Evolutionary conservation across 2,888 invertebrate genomes (phyloP).

Genomic region (Notodonta dromedarius): DNA sequence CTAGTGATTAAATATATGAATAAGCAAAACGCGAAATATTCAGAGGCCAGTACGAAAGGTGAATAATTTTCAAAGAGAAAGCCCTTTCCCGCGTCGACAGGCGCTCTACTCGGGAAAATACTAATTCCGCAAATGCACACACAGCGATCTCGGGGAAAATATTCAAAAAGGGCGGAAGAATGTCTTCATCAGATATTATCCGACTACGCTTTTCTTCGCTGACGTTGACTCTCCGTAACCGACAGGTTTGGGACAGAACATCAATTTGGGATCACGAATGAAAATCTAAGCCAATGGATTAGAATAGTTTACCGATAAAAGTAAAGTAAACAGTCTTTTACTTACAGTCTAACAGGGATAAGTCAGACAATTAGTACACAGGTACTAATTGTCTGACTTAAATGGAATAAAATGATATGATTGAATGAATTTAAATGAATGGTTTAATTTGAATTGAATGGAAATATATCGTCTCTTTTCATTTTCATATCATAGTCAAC

Average conservation of each 20-base stretch:
- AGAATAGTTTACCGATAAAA: no score
- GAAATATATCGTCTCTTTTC: no score
- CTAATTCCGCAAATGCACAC: constrained; percentile 34
- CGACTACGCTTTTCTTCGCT: constrained; percentile 3
- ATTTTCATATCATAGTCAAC: no score
- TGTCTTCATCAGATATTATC: constrained; percentile 11
- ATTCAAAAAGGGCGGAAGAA: constrained; percentile 3
- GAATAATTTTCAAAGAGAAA: constrained; percentile 6
- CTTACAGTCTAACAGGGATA: no score
- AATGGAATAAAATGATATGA: no score
- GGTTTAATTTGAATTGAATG: no score
- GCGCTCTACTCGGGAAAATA: constrained; percentile 16
- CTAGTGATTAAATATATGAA: no score
- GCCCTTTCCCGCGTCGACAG: constrained; percentile 4
- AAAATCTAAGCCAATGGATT: no score
- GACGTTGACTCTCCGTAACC: not conserved
- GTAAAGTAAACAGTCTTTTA: no score
- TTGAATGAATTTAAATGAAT: no score
- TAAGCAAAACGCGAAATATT: not conserved
- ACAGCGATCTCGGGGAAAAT: constrained; percentile 1
- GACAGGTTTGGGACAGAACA: not conserved
- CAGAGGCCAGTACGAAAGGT: constrained; percentile 1
- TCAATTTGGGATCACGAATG: not conserved
- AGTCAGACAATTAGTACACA: no score
- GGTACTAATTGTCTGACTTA: no score